Base-by-base conservation (phyloP, 92 coral and sea anemone genomes). In the Porites evermanni region DNA sequence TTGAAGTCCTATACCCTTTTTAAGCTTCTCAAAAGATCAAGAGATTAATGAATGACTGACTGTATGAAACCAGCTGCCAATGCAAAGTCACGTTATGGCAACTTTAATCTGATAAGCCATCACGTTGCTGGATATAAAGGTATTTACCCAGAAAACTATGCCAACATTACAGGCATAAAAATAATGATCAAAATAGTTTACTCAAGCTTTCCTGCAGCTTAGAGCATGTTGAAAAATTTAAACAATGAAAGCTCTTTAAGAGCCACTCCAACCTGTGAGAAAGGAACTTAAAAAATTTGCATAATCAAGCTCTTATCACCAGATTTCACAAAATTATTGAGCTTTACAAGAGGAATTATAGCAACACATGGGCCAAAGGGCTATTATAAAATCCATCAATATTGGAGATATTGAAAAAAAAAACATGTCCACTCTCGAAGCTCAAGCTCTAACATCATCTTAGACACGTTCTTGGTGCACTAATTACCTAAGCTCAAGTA, bases 231-330 rank as follows among this genome's bases (percentile, higher is more conserved):
- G 12, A 68, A 29, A 24, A 4, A 24, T 68, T 3, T 23, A 0
- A 32, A 20, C 60, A 7, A 51, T 4, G 18, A 20, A 20, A 53
- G 53, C 10, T 3, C 20, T 1, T 64, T 38, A 38, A 20, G 51
- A 53, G 13, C 78, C 78, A 74, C 78, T 74, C 78, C 78, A 38
- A 74, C 44, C 26, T 72, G 12, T 44, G 13, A 44, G 56, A 44
- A 71, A 32, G 75, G 75, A 38, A 8, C 29, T 63, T 63, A 16
- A 63, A 17, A 21, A 6, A 72, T 72, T 72, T 72, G 77, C 77
- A 72, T 72, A 50, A 72, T 72, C 13, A 14, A 11, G 24, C 59
- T 14, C 24, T 7, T 17, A 51, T 50, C 60, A 72, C 59, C 26
- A 72, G 10, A 47, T 14, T 44, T 7, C 1, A 7, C 7, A 8